A percentile compares a stretch with the other conserved stretches of the same genome.
phyloP scores from a whole-genome alignment of 1,140 invertebrate species.

The Neotoxoptera formosana region DNA sequence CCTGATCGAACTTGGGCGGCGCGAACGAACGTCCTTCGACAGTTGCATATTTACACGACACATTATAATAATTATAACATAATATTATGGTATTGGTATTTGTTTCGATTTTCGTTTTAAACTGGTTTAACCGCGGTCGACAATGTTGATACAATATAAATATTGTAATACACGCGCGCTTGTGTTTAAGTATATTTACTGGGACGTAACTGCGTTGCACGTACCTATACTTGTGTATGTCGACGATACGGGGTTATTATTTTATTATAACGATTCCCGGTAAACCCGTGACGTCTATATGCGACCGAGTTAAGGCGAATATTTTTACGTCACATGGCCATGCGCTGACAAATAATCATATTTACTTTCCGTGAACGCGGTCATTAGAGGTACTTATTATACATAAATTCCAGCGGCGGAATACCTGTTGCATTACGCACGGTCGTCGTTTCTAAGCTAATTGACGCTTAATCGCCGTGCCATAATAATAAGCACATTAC shows the following conservation, averaged over 20 bases:
- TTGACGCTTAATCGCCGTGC: not conserved
- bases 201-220: not conserved
- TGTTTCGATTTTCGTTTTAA: not conserved
- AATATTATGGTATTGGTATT: not conserved
- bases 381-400: not conserved
- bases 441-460: not conserved
- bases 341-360: not conserved
- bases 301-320: not conserved
- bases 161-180: not conserved
- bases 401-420: not conserved
- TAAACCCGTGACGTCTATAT: not conserved
- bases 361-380: not conserved
- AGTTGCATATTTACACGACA: not conserved
- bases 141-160: not conserved
- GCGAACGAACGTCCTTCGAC: not conserved
- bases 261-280: not conserved
- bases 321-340: not conserved
- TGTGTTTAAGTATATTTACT: not conserved
- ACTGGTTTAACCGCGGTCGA: not conserved
- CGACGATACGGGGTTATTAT: not conserved
- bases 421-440: conserved; percentile 17
- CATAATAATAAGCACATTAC: not conserved
- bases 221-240: not conserved
- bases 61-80: not conserved
- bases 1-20: not conserved